Evolutionary conservation across 2,113 vertebrate genomes (phyloP), one percentile per base, ranked within the genome.

Genomic region (Ciconia stormi): DNA sequence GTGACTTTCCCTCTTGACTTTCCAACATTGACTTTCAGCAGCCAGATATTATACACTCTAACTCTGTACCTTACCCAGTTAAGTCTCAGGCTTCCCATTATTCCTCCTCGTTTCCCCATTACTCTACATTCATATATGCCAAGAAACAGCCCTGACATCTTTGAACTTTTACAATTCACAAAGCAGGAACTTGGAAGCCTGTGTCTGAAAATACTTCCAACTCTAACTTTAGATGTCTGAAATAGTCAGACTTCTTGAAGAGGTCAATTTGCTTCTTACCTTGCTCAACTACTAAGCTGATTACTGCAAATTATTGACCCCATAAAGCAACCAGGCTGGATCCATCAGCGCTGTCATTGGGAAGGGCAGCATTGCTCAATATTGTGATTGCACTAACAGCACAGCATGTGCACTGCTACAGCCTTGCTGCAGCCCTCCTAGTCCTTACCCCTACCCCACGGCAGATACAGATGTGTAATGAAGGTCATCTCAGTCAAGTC

Each of bases 221-320:
- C 2, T 3, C 62, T 65, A 8, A 50, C 47, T 89, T 87, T 22
- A 62, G n/a, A 62, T 49, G 27, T n/a, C 34, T 86, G 50, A 85
- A 94, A 82, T 10, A 76, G 32, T 25, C 61, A 42, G 23, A 32
- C 53, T 50, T 89, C 58, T 73, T 50, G 3, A 90, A 96, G 49
- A 73, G 30, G 30, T 46, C 72, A 63, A 10, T 84, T 88, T 78
- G 23, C 40, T 59, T 82, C 69, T 89, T 87, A 65, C 53, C 49
- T 91, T 95, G 47, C 91, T 88, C 85, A 83, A 19, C 76, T 62
- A 5, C 74, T 93, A 76, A 90, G 34, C 56, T 67, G 85, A 79
- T 92, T 87, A 29, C 70, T 73, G 77, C 70, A 82, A 86, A 78
- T 92, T 78, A 91, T 79, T 91, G 87, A 95, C 67, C 87, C 38